Percentiles rank a stretch among this genome's conserved stretches.
Conservation (phyloP, 2,113 vertebrate species). For the Otocyon megalotis region DNA sequence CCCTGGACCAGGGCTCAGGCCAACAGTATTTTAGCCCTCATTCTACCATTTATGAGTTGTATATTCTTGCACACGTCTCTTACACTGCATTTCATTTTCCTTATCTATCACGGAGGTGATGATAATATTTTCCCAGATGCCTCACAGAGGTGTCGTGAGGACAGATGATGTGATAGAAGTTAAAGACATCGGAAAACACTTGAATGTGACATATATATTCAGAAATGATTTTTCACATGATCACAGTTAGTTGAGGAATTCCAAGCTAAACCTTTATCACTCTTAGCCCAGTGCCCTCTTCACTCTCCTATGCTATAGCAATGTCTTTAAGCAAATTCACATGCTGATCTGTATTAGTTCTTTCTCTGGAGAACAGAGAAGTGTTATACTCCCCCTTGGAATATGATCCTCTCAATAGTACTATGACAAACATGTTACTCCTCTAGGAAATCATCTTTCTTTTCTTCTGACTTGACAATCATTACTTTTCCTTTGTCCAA, state of each 20-base stretch:
- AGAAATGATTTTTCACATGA: neutral
- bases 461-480: neutral
- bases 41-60: neutral
- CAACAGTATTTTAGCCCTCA: neutral
- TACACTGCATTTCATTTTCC: neutral
- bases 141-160: neutral
- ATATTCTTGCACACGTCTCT: neutral
- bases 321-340: neutral
- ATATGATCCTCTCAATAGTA: neutral
- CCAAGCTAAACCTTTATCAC: neutral
- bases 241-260: neutral
- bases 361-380: neutral
- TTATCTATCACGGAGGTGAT: neutral
- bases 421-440: neutral
- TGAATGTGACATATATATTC: neutral
- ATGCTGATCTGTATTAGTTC: neutral
- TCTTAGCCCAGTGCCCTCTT: neutral
- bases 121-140: neutral
- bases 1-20: neutral
- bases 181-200: neutral
- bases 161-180: neutral
- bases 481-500: neutral
- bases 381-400: neutral
- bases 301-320: rapidly evolving
- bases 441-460: neutral